Percentiles rank a stretch among this genome's conserved stretches.
These are phyloP conservation scores for Ctenoplectra terminalis DNA, from an alignment of 1,140 invertebrate genomes.

Conservation along the genomic window DNA sequence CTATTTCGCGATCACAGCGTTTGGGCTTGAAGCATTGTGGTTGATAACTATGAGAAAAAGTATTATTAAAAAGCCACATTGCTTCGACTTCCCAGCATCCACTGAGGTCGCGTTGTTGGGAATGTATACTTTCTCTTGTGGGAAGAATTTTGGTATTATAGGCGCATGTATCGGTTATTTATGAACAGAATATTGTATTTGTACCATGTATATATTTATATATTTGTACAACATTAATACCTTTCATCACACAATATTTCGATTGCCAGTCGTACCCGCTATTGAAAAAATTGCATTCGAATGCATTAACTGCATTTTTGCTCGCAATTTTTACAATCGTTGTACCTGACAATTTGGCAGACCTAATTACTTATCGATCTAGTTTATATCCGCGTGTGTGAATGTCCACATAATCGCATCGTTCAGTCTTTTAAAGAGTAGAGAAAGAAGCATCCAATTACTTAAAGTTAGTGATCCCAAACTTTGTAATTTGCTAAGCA, in stretches of 20 bases:
- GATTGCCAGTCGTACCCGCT: conserved; percentile 62
- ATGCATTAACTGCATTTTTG: conserved; percentile 14
- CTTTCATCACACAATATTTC: conserved; percentile 68
- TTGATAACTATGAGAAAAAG: conserved; percentile 61
- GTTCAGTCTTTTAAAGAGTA: conserved; percentile 60
- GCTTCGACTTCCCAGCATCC: conserved; percentile 74
- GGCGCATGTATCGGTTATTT: conserved; percentile 78
- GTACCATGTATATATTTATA: conserved; percentile 74
- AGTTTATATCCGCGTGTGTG: conserved; percentile 60
- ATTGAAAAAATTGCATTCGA: conserved; percentile 57
- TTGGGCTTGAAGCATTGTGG: conserved; percentile 79
- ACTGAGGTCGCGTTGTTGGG: conserved; percentile 72
- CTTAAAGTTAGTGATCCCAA: conserved; percentile 66
- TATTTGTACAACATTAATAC: conserved; percentile 71
- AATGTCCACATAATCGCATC: conserved; percentile 59
- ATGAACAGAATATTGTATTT: conserved; percentile 78
- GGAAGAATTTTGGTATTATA: conserved; percentile 68
- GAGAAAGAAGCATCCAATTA: conserved; percentile 47
- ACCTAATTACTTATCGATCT: conserved; percentile 59
- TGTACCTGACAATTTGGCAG: conserved; percentile 57
- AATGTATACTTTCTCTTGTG: conserved; percentile 67
- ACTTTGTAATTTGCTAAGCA: conserved; percentile 69
- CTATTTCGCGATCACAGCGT: conserved; percentile 72
- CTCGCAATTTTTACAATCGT: conserved; percentile 56
- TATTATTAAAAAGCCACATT: conserved; percentile 71